Conservation (phyloP, 1,140 invertebrate species). For the Musca domestica region DNA sequence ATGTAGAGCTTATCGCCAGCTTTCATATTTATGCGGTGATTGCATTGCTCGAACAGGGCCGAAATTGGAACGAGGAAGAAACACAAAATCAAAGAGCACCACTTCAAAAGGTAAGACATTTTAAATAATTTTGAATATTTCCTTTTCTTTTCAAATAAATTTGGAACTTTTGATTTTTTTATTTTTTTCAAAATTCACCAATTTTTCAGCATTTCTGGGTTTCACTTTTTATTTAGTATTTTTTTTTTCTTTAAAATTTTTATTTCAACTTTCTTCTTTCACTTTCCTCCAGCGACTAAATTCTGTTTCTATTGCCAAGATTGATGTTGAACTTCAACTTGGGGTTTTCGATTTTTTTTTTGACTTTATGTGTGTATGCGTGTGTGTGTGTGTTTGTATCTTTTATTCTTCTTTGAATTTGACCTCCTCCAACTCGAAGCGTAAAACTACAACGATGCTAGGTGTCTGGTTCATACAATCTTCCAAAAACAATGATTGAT, state of each 20-base stretch:
- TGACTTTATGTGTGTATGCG: neutral
- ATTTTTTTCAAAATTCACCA: neutral
- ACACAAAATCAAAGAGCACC: neutral
- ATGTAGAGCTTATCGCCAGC: constrained; percentile 43
- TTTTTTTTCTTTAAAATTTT: neutral
- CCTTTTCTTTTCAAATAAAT: too few relatives aligned
- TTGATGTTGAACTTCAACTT: neutral
- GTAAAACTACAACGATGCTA: neutral
- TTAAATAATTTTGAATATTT: too few relatives aligned
- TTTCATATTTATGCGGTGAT: constrained; percentile 41
- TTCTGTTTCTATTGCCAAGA: neutral
- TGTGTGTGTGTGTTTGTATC: neutral
- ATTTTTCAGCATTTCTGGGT: neutral
- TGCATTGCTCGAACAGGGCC: constrained; percentile 42
- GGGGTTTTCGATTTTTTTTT: neutral
- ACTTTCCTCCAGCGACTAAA: neutral
- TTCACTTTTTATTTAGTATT: neutral
- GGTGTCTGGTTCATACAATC: neutral
- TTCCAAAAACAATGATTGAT: neutral
- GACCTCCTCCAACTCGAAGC: neutral
- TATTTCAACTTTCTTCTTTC: constrained; percentile 16
- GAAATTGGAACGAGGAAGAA: neutral
- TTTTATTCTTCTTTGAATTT: too few relatives aligned
- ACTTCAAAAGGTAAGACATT: neutral
- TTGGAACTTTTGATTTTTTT: neutral